These are phyloP conservation scores for Yoshiicerus persimilis DNA, from an alignment of 1,140 invertebrate species.

Conservation along the genomic window DNA sequence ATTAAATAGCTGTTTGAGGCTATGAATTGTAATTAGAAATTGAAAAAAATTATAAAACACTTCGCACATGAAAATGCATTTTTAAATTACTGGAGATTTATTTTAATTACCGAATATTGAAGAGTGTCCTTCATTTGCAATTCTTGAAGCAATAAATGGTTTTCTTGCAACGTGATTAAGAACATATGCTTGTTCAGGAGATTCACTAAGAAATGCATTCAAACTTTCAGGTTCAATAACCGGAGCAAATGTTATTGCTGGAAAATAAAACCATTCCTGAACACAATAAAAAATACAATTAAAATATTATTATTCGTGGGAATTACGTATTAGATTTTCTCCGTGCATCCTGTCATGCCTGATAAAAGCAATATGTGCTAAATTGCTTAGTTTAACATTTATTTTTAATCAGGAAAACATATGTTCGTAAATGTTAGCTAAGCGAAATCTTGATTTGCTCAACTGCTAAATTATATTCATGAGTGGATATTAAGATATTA, in stretches of 20 bases:
- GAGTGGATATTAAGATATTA: no score
- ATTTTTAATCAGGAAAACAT: no score
- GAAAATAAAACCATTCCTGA: conserved; percentile 21
- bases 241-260: conserved; percentile 16
- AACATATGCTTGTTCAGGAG: conserved; percentile 33
- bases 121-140: conserved; percentile 16
- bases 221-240: conserved; percentile 23
- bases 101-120: neutral
- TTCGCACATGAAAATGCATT: neutral
- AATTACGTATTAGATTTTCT: neutral
- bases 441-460: no score
- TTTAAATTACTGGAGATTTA: neutral
- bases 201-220: conserved; percentile 25
- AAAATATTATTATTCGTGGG: neutral
- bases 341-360: neutral
- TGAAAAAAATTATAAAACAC: neutral
- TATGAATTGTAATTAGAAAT: neutral
- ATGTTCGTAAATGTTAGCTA: no score
- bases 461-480: no score
- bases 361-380: neutral
- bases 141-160: conserved; percentile 15
- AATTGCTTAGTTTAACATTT: no score
- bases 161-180: neutral
- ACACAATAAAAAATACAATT: neutral
- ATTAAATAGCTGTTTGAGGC: neutral